Evolutionary conservation across 2,888 invertebrate genomes (phyloP).

Genomic region (Harpagoxenus sublaevis): DNA sequence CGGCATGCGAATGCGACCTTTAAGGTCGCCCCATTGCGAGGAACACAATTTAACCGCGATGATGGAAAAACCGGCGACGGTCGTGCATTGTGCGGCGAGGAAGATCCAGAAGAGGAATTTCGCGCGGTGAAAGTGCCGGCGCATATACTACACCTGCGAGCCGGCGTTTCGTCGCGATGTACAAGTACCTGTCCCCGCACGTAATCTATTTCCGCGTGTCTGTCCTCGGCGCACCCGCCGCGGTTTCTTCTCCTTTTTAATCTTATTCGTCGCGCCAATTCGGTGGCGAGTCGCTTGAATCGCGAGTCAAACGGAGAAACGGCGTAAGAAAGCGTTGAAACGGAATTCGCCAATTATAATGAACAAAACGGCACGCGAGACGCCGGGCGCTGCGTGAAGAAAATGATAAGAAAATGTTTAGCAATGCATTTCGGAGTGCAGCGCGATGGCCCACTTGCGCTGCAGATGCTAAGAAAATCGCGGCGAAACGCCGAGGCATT

Average conservation of each 20-base stretch:
- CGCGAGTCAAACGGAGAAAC: conserved; percentile 27
- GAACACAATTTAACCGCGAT: conserved; percentile 16
- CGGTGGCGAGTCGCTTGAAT: background rate
- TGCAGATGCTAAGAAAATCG: background rate
- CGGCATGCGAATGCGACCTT: conserved; percentile 29
- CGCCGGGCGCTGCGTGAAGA: background rate
- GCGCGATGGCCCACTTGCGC: background rate
- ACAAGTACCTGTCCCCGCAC: background rate
- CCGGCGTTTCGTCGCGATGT: background rate
- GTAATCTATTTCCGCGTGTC: conserved; percentile 36
- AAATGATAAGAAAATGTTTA: background rate
- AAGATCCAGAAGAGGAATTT: conserved; percentile 55
- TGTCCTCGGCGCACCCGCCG: background rate
- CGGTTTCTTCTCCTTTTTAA: background rate
- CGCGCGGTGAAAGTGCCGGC: conserved; percentile 65
- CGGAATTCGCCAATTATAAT: conserved; percentile 22
- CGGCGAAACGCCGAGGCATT: background rate
- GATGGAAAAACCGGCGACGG: background rate
- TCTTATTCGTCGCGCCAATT: background rate
- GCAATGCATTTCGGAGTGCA: background rate
- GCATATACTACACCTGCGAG: conserved; percentile 36
- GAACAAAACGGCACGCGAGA: background rate
- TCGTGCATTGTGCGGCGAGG: conserved; percentile 27
- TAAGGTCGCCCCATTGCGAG: conserved; percentile 29
- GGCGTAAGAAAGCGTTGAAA: conserved; percentile 45